phyloP scores from a whole-genome alignment of 2,113 vertebrate genomes.

The Dipodomys merriami region DNA sequence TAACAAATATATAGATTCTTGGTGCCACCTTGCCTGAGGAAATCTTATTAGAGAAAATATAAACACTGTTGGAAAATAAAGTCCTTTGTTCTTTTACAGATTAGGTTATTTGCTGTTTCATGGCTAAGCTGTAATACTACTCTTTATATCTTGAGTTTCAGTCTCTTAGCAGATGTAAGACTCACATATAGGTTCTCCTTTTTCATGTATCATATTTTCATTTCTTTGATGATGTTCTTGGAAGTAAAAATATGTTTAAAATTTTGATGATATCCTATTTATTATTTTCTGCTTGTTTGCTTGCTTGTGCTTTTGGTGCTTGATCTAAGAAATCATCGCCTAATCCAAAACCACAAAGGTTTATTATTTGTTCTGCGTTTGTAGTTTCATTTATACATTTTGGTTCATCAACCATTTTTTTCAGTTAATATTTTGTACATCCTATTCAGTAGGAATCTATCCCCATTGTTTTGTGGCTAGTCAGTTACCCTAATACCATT shows the following conservation, averaged over 20 bases:
- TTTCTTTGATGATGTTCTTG: background rate
- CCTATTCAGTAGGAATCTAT: background rate
- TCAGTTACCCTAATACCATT: background rate
- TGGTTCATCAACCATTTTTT: background rate
- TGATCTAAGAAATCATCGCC: background rate
- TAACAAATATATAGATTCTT: no score
- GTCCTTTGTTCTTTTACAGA: background rate
- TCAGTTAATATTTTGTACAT: constrained; percentile 15
- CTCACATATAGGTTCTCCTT: background rate
- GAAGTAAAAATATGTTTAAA: background rate
- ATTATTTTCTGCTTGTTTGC: constrained; percentile 16
- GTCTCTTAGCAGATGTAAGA: background rate
- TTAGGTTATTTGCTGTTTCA: constrained; percentile 10
- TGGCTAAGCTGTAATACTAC: background rate
- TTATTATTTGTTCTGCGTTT: background rate
- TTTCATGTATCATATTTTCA: background rate
- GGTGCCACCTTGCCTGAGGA: no score
- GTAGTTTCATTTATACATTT: background rate
- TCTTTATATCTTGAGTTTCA: background rate
- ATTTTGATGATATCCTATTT: background rate
- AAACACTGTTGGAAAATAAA: background rate
- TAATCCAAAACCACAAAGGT: background rate
- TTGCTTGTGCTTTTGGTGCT: background rate
- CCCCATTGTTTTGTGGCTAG: background rate
- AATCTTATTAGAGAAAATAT: no score